A percentile compares a stretch with the other conserved stretches of the same genome.
Conservation (phyloP, 2,113 vertebrate genomes). For the Romanogobio albipinnatus region DNA sequence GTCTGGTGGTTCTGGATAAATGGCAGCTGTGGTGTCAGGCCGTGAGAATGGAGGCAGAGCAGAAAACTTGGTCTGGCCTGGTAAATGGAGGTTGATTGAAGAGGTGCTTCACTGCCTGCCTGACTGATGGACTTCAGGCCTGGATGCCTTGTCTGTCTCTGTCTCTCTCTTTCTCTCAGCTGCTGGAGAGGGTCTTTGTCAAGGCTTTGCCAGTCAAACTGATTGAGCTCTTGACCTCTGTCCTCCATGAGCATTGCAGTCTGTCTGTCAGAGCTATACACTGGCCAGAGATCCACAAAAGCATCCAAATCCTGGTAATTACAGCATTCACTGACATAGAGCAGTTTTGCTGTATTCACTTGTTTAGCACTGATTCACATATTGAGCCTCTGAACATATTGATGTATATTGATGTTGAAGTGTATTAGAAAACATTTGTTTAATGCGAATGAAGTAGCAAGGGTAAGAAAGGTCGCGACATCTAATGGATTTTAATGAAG, state of each 20-base stretch:
- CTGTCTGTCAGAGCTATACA: conserved; percentile 29
- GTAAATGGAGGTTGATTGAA: conserved; percentile 61
- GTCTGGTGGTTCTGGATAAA: conserved; percentile 59
- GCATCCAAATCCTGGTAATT: conserved; percentile 18
- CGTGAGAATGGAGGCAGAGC: conserved; percentile 59
- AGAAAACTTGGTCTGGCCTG: conserved; percentile 58
- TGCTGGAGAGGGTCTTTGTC: conserved; percentile 55
- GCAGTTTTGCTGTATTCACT: background rate
- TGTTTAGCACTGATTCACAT: background rate
- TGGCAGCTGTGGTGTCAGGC: conserved; percentile 60
- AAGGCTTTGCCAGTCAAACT: conserved; percentile 66
- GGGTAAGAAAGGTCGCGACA: background rate
- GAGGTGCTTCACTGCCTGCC: conserved; percentile 61
- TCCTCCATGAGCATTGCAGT: conserved; percentile 45
- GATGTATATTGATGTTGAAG: background rate
- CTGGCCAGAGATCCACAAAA: conserved; percentile 37
- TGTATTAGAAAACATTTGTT: background rate
- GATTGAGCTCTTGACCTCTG: conserved; percentile 61
- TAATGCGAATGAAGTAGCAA: background rate
- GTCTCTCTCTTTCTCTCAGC: background rate
- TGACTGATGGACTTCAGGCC: conserved; percentile 66
- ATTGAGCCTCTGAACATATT: background rate
- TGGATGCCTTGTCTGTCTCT: conserved; percentile 43
- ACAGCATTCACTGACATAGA: background rate
- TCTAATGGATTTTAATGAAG: background rate